phyloP scores from a whole-genome alignment of 2,113 vertebrate species.

The Narcine bancroftii region DNA sequence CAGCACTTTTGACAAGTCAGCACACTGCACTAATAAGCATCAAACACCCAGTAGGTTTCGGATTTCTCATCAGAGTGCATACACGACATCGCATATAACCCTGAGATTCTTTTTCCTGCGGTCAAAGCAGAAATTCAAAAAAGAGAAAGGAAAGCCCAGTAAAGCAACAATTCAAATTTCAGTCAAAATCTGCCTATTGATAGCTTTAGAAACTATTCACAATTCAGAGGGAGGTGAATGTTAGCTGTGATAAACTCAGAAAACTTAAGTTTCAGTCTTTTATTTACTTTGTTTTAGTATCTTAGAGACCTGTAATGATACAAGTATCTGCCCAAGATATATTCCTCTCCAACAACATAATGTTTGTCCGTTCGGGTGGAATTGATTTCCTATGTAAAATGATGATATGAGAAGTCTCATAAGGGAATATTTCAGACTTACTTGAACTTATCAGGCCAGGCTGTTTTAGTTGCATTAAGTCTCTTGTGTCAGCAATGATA shows the following conservation, averaged over 20 bases:
- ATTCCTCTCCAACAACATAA: background rate
- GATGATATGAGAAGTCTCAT: constrained; percentile 44
- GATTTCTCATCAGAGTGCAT: too few species aligned
- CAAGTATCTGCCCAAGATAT: background rate
- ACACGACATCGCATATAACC: too few species aligned
- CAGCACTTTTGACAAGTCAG: background rate
- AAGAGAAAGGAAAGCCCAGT: too few species aligned
- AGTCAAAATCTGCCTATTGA: background rate
- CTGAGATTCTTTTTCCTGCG: too few species aligned
- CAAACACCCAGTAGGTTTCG: too few species aligned
- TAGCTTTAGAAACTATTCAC: background rate
- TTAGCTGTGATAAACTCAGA: background rate
- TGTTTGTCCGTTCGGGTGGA: background rate
- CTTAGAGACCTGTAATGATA: background rate
- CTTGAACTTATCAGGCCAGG: constrained; percentile 45
- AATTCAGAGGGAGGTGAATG: background rate
- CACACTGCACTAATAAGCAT: background rate
- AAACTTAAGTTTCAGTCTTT: background rate
- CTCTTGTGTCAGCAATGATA: constrained; percentile 41
- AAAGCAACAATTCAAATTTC: background rate
- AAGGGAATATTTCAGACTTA: constrained; percentile 42
- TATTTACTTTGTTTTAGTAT: background rate
- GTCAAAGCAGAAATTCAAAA: too few species aligned
- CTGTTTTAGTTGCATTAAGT: constrained; percentile 46
- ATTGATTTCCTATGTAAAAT: constrained; percentile 46